Evolutionary conservation across 2,113 vertebrate genomes (phyloP).

Genomic region (Dromaius novaehollandiae): DNA sequence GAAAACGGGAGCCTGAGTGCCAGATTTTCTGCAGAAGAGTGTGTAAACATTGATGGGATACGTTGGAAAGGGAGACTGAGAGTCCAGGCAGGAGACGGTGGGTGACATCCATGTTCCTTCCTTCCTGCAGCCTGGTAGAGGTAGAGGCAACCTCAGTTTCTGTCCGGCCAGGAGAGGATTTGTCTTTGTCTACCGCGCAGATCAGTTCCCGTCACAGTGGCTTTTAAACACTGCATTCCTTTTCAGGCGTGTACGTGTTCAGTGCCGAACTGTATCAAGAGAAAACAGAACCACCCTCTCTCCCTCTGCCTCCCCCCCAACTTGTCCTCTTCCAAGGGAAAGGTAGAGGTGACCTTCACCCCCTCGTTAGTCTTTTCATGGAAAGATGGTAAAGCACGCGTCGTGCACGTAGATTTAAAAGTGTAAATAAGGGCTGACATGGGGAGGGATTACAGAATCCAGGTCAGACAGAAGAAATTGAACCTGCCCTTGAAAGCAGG

Average conservation of each 20-base stretch:
- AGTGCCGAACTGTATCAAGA: not conserved
- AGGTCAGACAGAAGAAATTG: not conserved
- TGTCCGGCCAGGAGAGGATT: not conserved
- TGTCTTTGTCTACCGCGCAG: not conserved
- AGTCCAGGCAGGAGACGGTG: too few species aligned
- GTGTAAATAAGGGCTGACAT: not conserved
- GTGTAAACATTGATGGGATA: too few species aligned
- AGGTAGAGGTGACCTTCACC: not conserved
- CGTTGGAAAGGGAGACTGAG: too few species aligned
- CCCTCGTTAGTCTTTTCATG: not conserved
- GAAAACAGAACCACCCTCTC: not conserved
- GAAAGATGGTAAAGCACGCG: not conserved
- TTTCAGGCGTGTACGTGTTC: not conserved
- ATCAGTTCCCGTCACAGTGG: not conserved
- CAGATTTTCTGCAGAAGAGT: too few species aligned
- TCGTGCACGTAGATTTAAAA: not conserved
- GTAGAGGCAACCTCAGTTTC: not conserved
- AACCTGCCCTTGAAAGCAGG: not conserved
- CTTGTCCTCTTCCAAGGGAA: not conserved
- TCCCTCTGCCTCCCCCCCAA: not conserved
- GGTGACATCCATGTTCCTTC: too few species aligned
- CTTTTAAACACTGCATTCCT: not conserved
- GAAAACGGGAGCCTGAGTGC: not conserved
- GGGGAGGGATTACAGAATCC: not conserved
- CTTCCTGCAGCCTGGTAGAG: not conserved